These are phyloP conservation scores for Drosophila lutescens DNA, from an alignment of 2,888 invertebrate genomes.

Conservation along the genomic window DNA sequence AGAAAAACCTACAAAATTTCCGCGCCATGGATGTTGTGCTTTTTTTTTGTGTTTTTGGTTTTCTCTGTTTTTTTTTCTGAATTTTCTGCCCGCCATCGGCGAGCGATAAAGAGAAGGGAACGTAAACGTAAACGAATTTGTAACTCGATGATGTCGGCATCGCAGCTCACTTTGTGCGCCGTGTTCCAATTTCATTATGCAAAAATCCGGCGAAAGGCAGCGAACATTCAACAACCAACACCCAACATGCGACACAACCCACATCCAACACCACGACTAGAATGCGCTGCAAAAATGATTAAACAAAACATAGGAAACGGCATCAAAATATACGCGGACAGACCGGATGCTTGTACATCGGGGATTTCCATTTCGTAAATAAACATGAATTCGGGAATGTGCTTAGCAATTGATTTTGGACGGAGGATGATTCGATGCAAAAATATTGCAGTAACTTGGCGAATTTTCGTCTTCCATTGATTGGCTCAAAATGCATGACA, in stretches of 20 bases:
- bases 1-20: conserved; percentile 12
- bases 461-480: not conserved
- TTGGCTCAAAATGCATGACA: not conserved
- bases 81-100: conserved; percentile 9
- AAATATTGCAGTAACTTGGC: not conserved
- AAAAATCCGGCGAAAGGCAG: conserved; percentile 36
- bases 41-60: not conserved
- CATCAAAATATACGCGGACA: not conserved
- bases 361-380: conserved; percentile 31
- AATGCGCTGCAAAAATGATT: conserved; percentile 36
- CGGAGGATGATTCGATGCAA: not conserved
- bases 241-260: not conserved
- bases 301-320: conserved; percentile 38
- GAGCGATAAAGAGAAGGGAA: conserved; percentile 18
- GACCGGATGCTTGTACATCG: conserved; percentile 30
- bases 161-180: conserved; percentile 49
- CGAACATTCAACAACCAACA: not conserved
- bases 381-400: conserved; percentile 14
- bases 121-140: conserved; percentile 60
- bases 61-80: not conserved
- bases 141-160: conserved; percentile 55
- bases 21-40: not conserved
- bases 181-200: conserved; percentile 53
- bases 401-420: not conserved
- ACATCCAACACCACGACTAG: conserved; percentile 18